These are phyloP conservation scores for Hoplodrina ambigua DNA, from an alignment of 2,888 invertebrate genomes.

Conservation along the genomic window DNA sequence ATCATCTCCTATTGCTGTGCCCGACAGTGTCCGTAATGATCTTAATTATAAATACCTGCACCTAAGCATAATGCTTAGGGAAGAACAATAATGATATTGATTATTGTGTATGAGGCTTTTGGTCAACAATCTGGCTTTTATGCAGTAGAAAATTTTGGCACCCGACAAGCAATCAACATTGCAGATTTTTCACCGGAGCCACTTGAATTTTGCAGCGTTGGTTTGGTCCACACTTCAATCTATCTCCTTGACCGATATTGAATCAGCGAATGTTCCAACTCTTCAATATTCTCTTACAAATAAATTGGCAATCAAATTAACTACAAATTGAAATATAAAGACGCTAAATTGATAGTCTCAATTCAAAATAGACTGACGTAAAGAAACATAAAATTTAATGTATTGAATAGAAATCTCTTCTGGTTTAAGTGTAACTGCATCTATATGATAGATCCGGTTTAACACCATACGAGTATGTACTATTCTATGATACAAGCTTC, in stretches of 20 bases:
- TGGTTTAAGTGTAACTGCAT: constrained; percentile 38
- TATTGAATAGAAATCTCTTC: constrained; percentile 38
- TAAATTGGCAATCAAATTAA: constrained; percentile 22
- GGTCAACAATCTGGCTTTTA: constrained; percentile 13
- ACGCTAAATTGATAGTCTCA: constrained; percentile 26
- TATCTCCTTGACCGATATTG: constrained; percentile 24
- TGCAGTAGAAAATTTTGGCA: constrained; percentile 42
- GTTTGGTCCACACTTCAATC: not conserved
- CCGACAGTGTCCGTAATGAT: no score
- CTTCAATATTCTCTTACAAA: constrained; percentile 13
- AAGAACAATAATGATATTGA: no score
- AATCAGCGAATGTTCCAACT: not conserved
- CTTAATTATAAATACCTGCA: no score
- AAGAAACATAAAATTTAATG: constrained; percentile 26
- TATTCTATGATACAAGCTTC: constrained; percentile 12
- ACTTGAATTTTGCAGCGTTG: not conserved
- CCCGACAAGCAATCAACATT: constrained; percentile 36
- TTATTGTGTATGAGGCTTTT: not conserved
- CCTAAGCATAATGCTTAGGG: no score
- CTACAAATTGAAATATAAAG: constrained; percentile 26
- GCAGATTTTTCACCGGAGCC: constrained; percentile 31
- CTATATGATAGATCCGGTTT: constrained; percentile 70
- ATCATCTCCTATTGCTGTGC: no score
- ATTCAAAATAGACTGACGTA: constrained; percentile 25
- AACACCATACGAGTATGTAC: constrained; percentile 18